phyloP scores from a whole-genome alignment of 2,113 vertebrate genomes.

The Panthera leo region DNA sequence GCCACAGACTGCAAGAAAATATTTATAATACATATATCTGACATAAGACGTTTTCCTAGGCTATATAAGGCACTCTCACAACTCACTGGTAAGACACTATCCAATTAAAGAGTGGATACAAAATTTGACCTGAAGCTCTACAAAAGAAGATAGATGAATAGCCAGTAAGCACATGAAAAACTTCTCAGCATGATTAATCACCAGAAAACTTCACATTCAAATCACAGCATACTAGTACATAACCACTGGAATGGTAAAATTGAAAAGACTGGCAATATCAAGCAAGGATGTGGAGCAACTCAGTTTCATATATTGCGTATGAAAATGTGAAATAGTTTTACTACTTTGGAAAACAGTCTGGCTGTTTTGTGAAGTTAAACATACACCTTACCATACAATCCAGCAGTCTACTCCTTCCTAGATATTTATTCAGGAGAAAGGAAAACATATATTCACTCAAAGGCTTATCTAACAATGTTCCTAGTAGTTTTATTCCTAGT shows the following conservation, averaged over 20 bases:
- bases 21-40: neutral
- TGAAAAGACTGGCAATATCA: neutral
- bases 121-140: neutral
- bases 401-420: neutral
- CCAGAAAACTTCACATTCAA: neutral
- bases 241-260: neutral
- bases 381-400: neutral
- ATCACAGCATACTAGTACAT: neutral
- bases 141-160: neutral
- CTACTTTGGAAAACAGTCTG: neutral
- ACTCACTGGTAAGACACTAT: neutral
- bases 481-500: neutral
- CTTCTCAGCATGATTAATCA: neutral
- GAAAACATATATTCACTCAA: neutral
- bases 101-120: neutral
- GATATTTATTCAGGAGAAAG: neutral
- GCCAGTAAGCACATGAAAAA: neutral
- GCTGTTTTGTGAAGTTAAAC: neutral
- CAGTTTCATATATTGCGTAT: neutral
- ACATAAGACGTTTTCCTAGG: neutral
- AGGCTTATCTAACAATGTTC: neutral
- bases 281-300: neutral
- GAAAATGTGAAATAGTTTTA: conserved; percentile 10
- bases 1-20: neutral
- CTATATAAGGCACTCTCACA: neutral